A percentile compares a stretch with the other conserved stretches of the same genome.
These are phyloP conservation scores for Tor tambroides DNA, from an alignment of 2,113 vertebrate genomes.

Conservation along the genomic window DNA sequence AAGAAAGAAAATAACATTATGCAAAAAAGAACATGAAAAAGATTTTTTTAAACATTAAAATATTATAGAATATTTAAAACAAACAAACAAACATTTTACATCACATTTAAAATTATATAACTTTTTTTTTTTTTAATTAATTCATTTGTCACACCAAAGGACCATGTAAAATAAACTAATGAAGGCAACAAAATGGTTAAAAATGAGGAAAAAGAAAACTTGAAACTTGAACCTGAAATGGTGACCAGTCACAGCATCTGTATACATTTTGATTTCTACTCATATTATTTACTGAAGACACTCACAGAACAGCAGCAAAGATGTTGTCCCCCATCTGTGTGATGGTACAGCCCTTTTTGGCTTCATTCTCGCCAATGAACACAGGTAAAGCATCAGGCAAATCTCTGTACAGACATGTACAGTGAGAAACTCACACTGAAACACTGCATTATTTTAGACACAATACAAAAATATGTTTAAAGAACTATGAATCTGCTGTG, in stretches of 20 bases:
- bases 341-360: constrained; percentile 87
- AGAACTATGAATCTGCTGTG: neutral
- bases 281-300: constrained; percentile 36
- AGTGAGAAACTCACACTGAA: too few relatives aligned
- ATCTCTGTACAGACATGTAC: constrained; percentile 76
- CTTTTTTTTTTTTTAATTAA: too few relatives aligned
- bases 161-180: neutral
- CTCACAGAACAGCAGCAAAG: constrained; percentile 94
- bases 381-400: constrained; percentile 87
- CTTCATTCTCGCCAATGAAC: constrained; percentile 90
- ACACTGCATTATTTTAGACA: too few relatives aligned
- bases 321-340: constrained; percentile 89
- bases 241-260: neutral
- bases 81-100: too few relatives aligned
- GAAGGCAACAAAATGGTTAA: neutral
- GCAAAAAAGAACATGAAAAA: too few relatives aligned
- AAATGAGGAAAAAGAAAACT: neutral
- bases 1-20: neutral
- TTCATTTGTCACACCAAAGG: neutral
- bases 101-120: too few relatives aligned
- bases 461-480: too few relatives aligned
- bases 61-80: too few relatives aligned
- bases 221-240: neutral
- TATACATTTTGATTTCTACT: neutral
- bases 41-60: too few relatives aligned